A percentile compares a stretch with the other conserved stretches of the same genome.
Conservation (phyloP, 1,140 invertebrate genomes). For the Drosophila triauraria region DNA sequence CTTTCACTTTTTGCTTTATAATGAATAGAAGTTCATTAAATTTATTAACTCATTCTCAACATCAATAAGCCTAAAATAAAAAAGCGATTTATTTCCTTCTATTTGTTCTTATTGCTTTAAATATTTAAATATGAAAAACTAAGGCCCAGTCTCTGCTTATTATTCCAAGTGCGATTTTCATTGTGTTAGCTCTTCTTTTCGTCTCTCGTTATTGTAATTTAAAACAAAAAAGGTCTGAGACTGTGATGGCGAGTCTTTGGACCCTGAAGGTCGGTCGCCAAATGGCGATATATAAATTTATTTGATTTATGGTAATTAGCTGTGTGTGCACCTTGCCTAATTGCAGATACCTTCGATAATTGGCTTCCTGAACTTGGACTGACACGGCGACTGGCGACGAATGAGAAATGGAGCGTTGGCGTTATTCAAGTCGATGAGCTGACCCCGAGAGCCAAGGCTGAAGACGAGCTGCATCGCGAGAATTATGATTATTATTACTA, state of each 20-base stretch:
- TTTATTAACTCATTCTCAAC: no score
- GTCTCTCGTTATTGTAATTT: slow-evolving; percentile 10
- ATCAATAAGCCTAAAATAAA: no score
- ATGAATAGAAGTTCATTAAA: no score
- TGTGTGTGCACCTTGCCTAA: slow-evolving; percentile 42
- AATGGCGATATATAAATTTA: slow-evolving; percentile 55
- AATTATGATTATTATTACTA: slow-evolving; percentile 32
- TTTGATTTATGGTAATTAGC: slow-evolving; percentile 75
- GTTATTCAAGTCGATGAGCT: slow-evolving; percentile 10
- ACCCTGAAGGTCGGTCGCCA: slow-evolving; percentile 44
- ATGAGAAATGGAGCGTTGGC: slow-evolving; percentile 9
- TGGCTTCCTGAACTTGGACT: slow-evolving; percentile 79
- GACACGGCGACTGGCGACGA: slow-evolving; percentile 40
- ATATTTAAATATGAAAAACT: no score
- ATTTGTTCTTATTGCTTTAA: neutral
- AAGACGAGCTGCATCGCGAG: slow-evolving; percentile 29
- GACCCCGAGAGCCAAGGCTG: slow-evolving; percentile 40
- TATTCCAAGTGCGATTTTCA: slow-evolving; percentile 3
- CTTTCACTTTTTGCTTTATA: no score
- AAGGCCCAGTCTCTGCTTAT: neutral
- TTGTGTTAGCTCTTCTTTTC: slow-evolving; percentile 6
- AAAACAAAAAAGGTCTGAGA: slow-evolving; percentile 10
- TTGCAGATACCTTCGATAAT: slow-evolving; percentile 80
- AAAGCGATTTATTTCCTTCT: no score
- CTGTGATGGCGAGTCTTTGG: slow-evolving; percentile 18